These are phyloP conservation scores for Stenotaenia linearis DNA, from an alignment of 2,888 invertebrate genomes.

Conservation along the genomic window DNA sequence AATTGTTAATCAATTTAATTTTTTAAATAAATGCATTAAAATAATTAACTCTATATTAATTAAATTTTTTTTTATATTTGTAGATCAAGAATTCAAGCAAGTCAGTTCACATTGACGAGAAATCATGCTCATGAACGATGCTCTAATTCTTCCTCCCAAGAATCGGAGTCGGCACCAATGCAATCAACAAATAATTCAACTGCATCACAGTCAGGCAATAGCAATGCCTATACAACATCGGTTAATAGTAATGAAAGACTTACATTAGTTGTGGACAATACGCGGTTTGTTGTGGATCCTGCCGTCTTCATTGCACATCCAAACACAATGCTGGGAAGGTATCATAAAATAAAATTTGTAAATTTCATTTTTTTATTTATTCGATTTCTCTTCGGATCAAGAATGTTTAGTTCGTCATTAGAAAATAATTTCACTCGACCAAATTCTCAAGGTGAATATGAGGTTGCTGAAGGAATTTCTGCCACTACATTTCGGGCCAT, in stretches of 20 bases:
- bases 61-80: slow-evolving; percentile 33
- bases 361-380: slow-evolving; percentile 34
- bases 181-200: neutral
- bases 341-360: slow-evolving; percentile 24
- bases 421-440: slow-evolving; percentile 76
- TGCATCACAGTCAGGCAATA: neutral
- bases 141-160: slow-evolving; percentile 28
- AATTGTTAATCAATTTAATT: too few species aligned
- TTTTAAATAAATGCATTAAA: too few species aligned
- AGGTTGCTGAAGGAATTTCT: slow-evolving; percentile 94
- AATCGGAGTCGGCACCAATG: slow-evolving; percentile 24
- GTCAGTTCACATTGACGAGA: slow-evolving; percentile 30
- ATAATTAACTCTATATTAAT: too few species aligned
- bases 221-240: neutral
- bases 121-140: slow-evolving; percentile 35
- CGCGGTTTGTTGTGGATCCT: slow-evolving; percentile 87
- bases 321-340: slow-evolving; percentile 94
- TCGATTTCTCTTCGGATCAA: too few species aligned
- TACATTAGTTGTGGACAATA: slow-evolving; percentile 93
- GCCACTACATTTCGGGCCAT: slow-evolving; percentile 92
- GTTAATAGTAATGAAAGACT: slow-evolving; percentile 50
- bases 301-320: slow-evolving; percentile 89
- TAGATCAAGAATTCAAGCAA: slow-evolving; percentile 17
- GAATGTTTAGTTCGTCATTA: slow-evolving; percentile 90
- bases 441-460: slow-evolving; percentile 94